A percentile compares a stretch with the other conserved stretches of the same genome.
These are phyloP conservation scores for Penaeus japonicus DNA, from an alignment of 1,140 invertebrate species.

Conservation along the genomic window DNA sequence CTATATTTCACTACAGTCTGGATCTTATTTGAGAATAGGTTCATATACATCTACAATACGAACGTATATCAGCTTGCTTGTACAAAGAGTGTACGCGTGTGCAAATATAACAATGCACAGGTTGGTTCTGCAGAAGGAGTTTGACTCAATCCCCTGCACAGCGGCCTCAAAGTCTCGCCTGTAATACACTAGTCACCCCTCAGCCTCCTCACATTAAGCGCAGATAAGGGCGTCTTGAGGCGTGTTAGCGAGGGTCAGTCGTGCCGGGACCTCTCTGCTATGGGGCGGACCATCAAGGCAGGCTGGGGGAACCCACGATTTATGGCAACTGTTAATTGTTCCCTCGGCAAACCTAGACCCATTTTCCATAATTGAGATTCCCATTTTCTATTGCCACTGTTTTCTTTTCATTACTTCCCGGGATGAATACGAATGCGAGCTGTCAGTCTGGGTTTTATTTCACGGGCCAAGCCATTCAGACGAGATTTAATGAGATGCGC, in stretches of 20 bases:
- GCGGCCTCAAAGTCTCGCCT: too few species aligned
- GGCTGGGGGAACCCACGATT: conserved; percentile 9
- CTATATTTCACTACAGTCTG: too few species aligned
- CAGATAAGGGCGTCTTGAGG: neutral
- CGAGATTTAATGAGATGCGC: conserved; percentile 27
- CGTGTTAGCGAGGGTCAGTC: neutral
- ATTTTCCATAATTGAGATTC: conserved; percentile 50
- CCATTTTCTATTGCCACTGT: conserved; percentile 51
- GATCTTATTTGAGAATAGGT: too few species aligned
- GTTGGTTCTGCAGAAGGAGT: too few species aligned
- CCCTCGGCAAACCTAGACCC: conserved; percentile 35
- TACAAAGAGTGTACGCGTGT: too few species aligned
- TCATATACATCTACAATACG: too few species aligned
- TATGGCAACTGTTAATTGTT: conserved; percentile 43
- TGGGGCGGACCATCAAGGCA: neutral
- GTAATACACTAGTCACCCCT: too few species aligned
- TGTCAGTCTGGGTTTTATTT: conserved; percentile 23
- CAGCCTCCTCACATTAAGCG: too few species aligned
- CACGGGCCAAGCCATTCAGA: neutral
- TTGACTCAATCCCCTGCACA: too few species aligned
- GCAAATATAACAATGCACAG: too few species aligned
- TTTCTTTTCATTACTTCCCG: conserved; percentile 51
- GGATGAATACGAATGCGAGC: conserved; percentile 34
- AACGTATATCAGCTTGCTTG: too few species aligned
- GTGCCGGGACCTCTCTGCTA: neutral